Base-by-base conservation (phyloP, 2,888 invertebrate species). In the Nomada hirtipes region DNA sequence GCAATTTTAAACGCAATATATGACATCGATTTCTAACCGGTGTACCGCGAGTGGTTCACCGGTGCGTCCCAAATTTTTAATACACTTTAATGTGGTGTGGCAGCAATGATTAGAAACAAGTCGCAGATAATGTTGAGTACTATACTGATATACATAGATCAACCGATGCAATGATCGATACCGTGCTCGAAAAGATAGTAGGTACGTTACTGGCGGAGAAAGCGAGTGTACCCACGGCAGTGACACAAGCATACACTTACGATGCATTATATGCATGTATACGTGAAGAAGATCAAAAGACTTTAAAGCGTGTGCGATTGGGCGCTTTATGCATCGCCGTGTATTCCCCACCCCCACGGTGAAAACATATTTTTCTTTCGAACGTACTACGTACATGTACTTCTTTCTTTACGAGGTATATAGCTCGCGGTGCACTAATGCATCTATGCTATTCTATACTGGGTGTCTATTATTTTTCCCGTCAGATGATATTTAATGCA, bases 201-300 rank as follows among this genome's bases (percentile, higher is more conserved):
- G 60, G 11, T 82, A 86, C 86, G 63, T 72, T 71, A 86, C 70
- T 86, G 86, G 13, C 52, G 67, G 86, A 87, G 86, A 87, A 87
- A 87, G 86, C 86, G 80, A 79, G 71, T 65, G 69, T 71, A 7
- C 36, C 71, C 79, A 72, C 79, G 67, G 76, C 69, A 77, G 86
- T 71, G 82, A 82, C 82, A 80, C 80, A 75, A 76, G 67, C 77
- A 76, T 76, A 53, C 69, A 79, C 80, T 83, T 72, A 81, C 72
- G 72, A 87, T 87, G 73, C 73, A 68, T 76, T 77, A 83, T 81
- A 64, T 55, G 36, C 4, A 36, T 36, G 36, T 36, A 36, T 7
- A 72, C 47, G 69, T 29, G 44, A 70, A 71, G 75, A 79, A 75
- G 79, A 87, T 85, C 74, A 79, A 77, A 82, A 81, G 84, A 82